These are phyloP conservation scores for Rhimphoctona megacephalus DNA, from an alignment of 2,888 invertebrate genomes.

Conservation along the genomic window DNA sequence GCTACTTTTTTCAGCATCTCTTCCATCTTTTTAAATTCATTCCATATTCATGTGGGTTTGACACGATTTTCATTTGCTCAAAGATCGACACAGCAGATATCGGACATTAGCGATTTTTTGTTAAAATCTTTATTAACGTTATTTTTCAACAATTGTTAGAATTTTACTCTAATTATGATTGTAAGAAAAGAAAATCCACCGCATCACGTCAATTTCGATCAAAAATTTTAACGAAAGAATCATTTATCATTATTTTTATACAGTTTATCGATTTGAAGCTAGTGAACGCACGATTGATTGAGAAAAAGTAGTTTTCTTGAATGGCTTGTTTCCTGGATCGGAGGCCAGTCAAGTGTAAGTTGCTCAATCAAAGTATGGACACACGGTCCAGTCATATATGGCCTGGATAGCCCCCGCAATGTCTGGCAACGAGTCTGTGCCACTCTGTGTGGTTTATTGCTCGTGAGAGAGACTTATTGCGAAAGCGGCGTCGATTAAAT, in stretches of 20 bases:
- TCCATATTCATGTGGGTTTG: constrained; percentile 16
- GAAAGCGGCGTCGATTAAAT: constrained; percentile 38
- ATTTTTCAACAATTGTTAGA: background rate
- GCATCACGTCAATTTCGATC: background rate
- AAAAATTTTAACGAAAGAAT: background rate
- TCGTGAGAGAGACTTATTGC: constrained; percentile 54
- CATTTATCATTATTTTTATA: background rate
- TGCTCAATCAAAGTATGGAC: constrained; percentile 16
- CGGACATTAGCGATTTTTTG: background rate
- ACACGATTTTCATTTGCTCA: background rate
- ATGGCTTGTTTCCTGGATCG: constrained; percentile 34
- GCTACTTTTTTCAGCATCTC: background rate
- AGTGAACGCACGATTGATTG: background rate
- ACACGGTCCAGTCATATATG: constrained; percentile 38
- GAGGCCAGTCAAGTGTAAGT: constrained; percentile 55
- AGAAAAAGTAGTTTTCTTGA: background rate
- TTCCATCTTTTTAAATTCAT: constrained; percentile 16
- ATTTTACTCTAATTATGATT: background rate
- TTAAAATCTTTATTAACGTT: background rate
- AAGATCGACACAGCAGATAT: background rate
- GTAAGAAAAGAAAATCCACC: background rate
- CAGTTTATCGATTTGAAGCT: background rate
- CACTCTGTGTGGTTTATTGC: constrained; percentile 25
- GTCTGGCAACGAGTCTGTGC: constrained; percentile 44
- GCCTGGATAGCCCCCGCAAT: constrained; percentile 54